Evolutionary conservation across 2,888 invertebrate species (phyloP), one percentile per base, ranked within the genome.

Genomic region (Diploptera punctata): DNA sequence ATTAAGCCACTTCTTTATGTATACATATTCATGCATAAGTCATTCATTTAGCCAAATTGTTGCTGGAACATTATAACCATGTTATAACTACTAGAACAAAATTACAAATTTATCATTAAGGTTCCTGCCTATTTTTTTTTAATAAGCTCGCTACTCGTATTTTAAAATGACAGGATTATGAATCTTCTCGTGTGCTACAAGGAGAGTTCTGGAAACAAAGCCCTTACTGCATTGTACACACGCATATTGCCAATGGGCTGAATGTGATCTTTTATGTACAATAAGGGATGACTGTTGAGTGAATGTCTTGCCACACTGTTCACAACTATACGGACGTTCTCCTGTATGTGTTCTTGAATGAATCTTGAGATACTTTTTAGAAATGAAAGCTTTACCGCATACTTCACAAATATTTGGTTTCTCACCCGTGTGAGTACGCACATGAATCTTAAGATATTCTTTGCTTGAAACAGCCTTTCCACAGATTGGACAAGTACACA

Each of bases 371-470:
- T 75, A 73, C 38, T 73, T 75, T 33, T 75, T 75, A 3, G 73
- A 73, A 69, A 80, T 82, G 21, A 84, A 84, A 1, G 79, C 79
- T 68, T 84, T 84, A 0, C 81, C 81, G 76, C 84, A 85, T 1
- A 80, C 75, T 79, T 85, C 85, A 83, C 89, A 89, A 1, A 87
- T 84, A 77, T 88, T 86, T 0, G 89, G 88, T 80, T 89, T 89
- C 81, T 87, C 87, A 0, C 88, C 88, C 1, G 88, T 87, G 79
- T 89, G 89, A 65, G 88, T 88, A 44, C 88, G 82, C 74, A 88
- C 84, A 79, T 89, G 89, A 78, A 88, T 87, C 80, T 87, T 88
- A 76, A 89, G 83, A 77, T 88, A 88, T 43, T 88, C 88, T 54
- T 86, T 82, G 72, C 85, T 86, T 43, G 88, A 86, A 4, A 89